Evolutionary conservation across 2,113 vertebrate species (phyloP).

Genomic region (human (Homo sapiens)): GRCh38 chr13:96823001-96823500

Average conservation of each 20-base stretch:
- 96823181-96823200: background rate
- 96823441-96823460: background rate
- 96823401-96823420: background rate
- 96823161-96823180: accelerated
- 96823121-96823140: background rate
- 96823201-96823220: background rate
- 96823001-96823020: background rate
- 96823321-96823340: background rate
- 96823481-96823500: background rate
- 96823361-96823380: background rate
- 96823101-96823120: background rate
- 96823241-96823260: background rate
- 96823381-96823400: background rate
- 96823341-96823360: background rate
- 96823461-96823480: background rate
- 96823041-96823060: background rate
- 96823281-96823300: background rate
- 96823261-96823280: background rate
- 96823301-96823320: background rate
- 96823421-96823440: background rate
- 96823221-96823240: background rate
- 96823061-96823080: background rate
- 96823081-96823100: background rate
- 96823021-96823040: too few relatives aligned
- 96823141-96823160: background rate